Percentiles rank a stretch among this genome's conserved stretches.
Evolutionary conservation across 2,113 vertebrate genomes (phyloP).

Genomic region (Ibidorhyncha struthersii): DNA sequence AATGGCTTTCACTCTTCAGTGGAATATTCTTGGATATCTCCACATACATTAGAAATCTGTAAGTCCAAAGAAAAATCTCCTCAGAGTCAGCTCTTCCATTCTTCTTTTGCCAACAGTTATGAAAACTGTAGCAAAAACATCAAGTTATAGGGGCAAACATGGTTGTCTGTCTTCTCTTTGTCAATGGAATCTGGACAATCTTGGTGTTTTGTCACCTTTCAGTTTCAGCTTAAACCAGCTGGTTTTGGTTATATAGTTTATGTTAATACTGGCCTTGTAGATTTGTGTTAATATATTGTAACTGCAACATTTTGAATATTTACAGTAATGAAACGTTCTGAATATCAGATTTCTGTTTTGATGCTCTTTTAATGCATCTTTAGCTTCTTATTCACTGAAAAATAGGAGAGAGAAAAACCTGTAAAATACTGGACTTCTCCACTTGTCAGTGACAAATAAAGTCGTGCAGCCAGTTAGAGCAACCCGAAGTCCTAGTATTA

Average conservation of each 20-base stretch:
- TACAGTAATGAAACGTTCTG: background rate
- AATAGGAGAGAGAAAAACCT: background rate
- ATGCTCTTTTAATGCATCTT: background rate
- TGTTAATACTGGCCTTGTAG: background rate
- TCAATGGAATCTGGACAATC: background rate
- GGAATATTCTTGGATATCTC: background rate
- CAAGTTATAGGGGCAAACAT: background rate
- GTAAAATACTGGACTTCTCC: background rate
- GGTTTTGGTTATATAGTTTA: background rate
- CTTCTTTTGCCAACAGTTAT: background rate
- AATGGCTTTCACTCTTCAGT: background rate
- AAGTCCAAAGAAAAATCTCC: background rate
- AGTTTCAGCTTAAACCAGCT: background rate
- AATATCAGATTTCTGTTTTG: background rate
- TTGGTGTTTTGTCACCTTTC: background rate
- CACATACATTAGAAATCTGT: background rate
- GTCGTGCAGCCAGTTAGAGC: background rate
- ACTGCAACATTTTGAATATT: background rate
- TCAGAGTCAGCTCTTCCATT: background rate
- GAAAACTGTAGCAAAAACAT: background rate
- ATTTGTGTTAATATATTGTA: background rate
- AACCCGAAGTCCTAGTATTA: background rate
- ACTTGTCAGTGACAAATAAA: background rate
- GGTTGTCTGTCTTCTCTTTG: background rate
- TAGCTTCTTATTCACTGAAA: background rate